phyloP scores from a whole-genome alignment of 2,113 vertebrate genomes.

The Petaurus breviceps region DNA sequence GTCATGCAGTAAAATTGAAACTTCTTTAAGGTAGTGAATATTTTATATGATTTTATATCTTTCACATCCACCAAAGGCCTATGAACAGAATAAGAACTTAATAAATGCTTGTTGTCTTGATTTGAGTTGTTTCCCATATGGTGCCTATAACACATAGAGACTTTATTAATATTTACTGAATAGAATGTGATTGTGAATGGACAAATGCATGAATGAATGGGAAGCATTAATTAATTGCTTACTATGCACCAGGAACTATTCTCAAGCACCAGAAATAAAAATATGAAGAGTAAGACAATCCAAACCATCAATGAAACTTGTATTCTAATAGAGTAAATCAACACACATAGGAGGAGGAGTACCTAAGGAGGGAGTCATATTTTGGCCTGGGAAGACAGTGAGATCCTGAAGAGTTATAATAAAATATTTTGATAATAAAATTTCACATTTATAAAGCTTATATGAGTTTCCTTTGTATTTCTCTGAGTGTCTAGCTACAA shows the following conservation, averaged over 20 bases:
- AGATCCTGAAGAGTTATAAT: background rate
- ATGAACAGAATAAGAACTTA: too few relatives aligned
- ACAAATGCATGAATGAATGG: background rate
- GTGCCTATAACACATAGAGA: too few relatives aligned
- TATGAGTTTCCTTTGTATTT: background rate
- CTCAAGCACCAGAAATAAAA: background rate
- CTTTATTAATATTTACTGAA: background rate
- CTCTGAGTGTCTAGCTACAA: background rate
- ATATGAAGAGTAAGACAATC: background rate
- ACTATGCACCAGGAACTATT: background rate
- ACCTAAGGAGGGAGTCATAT: background rate
- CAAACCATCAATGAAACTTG: background rate
- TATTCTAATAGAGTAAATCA: background rate
- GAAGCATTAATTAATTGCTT: background rate
- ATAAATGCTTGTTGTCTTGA: too few relatives aligned
- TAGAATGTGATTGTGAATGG: background rate
- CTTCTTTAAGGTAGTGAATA: too few relatives aligned
- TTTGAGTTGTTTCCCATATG: too few relatives aligned
- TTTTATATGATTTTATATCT: too few relatives aligned
- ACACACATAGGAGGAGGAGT: background rate
- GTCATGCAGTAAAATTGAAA: too few relatives aligned
- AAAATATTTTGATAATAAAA: background rate
- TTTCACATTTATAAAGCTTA: background rate
- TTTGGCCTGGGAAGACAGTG: background rate
- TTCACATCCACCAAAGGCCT: too few relatives aligned